Base-by-base conservation (phyloP, 2,797 vertebrate genomes). In the Linurgus olivaceus region DNA sequence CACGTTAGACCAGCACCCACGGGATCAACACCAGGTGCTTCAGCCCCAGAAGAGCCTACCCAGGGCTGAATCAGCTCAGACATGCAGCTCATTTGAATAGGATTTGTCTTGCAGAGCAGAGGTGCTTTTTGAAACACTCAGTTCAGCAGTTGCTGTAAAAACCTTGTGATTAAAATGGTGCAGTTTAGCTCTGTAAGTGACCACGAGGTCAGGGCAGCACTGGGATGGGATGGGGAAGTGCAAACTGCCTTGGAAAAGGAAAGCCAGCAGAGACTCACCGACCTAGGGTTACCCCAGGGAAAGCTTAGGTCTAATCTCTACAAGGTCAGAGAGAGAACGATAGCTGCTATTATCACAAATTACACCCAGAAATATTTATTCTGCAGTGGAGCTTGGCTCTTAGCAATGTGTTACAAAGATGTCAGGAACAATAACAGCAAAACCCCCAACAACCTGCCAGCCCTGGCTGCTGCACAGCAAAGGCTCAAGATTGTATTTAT, bases 21-120 rank as follows among this genome's bases (percentile, higher is more conserved):
- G 24, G 55, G 16, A 80, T 62, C 92, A 83, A 28, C 92, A 88
- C 38, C 54, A 62, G 51, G 61, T 57, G 80, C 68, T 57, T 44
- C 15, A 83, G 81, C 50, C 58, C 65, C 81, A 86, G 89, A 85
- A 92, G 61, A 77, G 67, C 71, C 75, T 50, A 67, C 10, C 19
- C 40, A 59, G 42, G 65, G 72, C 79, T 94, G 94, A 90, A 96
- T 94, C 81, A 85, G 92, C 89, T 94, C 87, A 91, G 92, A 83
- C 92, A 78, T 2, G 78, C 21, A 83, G 40, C 81, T 91, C 84
- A 78, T 92, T 93, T 88, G 89, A 93, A 89, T 83, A 33, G 92
- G 72, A 68, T 86, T 91, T 81, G 84, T 75, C 61, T 88, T 42
- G 84, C 92, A 91, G 93, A 96, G 78, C 65, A 93, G 93, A 80